These are phyloP conservation scores for Pangasius mekongensis DNA, from an alignment of 2,797 vertebrate genomes.

Conservation along the genomic window DNA sequence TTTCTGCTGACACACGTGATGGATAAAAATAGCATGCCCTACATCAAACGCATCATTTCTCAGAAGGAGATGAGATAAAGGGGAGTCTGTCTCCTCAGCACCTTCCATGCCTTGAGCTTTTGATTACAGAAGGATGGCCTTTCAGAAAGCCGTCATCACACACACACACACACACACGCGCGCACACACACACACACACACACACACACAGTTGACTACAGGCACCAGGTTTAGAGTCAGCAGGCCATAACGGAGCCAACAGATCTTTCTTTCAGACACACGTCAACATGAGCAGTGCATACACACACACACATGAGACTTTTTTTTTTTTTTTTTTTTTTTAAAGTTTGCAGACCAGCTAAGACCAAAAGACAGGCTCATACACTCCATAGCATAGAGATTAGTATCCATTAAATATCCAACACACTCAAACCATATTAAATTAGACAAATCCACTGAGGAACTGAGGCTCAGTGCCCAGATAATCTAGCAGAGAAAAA, in stretches of 20 bases:
- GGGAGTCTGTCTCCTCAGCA: conserved; percentile 13
- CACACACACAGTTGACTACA: background rate
- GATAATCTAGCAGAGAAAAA: conserved; percentile 25
- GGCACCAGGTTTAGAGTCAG: conserved; percentile 9
- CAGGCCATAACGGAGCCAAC: background rate
- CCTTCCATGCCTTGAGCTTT: conserved; percentile 13
- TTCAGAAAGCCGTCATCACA: background rate
- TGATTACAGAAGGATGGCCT: conserved; percentile 18
- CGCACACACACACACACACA: conserved; percentile 8
- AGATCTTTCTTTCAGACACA: conserved; percentile 9
- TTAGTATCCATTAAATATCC: conserved; percentile 51
- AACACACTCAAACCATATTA: conserved; percentile 55
- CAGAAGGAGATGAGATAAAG: conserved; percentile 15
- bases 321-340: background rate
- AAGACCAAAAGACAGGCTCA: background rate
- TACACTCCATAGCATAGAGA: conserved; percentile 28
- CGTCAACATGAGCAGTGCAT: background rate
- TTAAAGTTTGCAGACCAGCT: background rate
- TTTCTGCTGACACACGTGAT: background rate
- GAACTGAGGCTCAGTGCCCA: conserved; percentile 29
- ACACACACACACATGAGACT: background rate
- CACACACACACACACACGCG: background rate
- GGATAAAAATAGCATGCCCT: background rate
- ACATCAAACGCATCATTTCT: conserved; percentile 36
- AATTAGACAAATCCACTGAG: conserved; percentile 51